Percentiles rank a stretch among this genome's conserved stretches.
These are phyloP conservation scores for Antedon mediterranea DNA, from an alignment of 53 echinoderm and acorn worm genomes.

Conservation along the genomic window DNA sequence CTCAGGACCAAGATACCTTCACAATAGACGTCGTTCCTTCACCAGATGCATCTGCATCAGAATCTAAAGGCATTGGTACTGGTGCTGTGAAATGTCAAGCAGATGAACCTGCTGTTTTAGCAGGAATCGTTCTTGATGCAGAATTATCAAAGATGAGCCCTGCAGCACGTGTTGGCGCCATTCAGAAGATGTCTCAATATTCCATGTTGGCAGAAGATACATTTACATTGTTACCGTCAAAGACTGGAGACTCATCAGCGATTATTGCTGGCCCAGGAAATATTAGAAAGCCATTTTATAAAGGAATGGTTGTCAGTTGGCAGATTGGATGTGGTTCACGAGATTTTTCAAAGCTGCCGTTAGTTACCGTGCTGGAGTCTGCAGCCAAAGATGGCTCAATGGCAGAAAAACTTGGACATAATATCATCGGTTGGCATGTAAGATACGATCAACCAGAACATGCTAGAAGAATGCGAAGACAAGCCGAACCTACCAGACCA, in stretches of 20 bases:
- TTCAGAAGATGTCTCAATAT: conserved; percentile 85
- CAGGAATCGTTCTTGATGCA: conserved; percentile 92
- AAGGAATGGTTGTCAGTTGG: conserved; percentile 81
- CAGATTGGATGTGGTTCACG: conserved; percentile 68
- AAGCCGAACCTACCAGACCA: conserved; percentile 36
- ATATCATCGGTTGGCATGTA: conserved; percentile 91
- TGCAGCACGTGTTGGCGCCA: conserved; percentile 38
- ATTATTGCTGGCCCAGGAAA: conserved; percentile 90
- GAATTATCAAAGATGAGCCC: conserved; percentile 71
- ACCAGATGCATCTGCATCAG: background rate
- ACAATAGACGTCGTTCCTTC: conserved; percentile 45
- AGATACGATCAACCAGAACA: conserved; percentile 48
- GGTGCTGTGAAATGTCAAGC: conserved; percentile 31
- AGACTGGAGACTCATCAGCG: conserved; percentile 35
- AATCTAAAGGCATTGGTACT: background rate
- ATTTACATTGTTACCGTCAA: conserved; percentile 72
- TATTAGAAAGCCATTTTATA: conserved; percentile 31
- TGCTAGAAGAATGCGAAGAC: conserved; percentile 50
- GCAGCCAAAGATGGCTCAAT: conserved; percentile 84
- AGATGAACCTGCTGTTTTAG: conserved; percentile 45
- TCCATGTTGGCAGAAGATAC: conserved; percentile 58
- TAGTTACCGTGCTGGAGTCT: conserved; percentile 74
- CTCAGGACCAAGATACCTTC: conserved; percentile 68
- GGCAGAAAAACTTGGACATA: conserved; percentile 65
- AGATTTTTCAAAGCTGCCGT: conserved; percentile 59